Evolutionary conservation across 1,140 invertebrate genomes (phyloP).

Genomic region (Acromyrmex charruanus): DNA sequence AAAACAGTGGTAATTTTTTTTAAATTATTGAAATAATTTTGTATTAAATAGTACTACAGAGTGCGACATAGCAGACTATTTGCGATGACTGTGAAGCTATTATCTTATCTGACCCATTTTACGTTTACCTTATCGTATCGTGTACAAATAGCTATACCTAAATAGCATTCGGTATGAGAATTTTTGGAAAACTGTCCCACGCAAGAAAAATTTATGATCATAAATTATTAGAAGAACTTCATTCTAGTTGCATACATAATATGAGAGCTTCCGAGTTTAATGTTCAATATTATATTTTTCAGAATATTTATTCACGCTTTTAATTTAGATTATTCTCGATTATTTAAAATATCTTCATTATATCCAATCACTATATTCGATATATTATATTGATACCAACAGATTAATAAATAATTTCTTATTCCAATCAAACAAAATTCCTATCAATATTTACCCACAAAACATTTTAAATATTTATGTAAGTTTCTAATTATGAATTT

Average conservation of each 20-base stretch:
- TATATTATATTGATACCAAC: neutral
- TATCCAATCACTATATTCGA: neutral
- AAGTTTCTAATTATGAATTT: neutral
- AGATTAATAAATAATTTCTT: slow-evolving; percentile 2
- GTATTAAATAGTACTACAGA: neutral
- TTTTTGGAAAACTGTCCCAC: neutral
- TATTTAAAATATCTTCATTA: neutral
- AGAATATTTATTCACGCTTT: neutral
- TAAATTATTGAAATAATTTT: neutral
- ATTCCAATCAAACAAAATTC: neutral
- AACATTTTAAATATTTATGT: neutral
- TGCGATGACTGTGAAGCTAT: slow-evolving; percentile 30
- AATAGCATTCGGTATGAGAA: slow-evolving; percentile 1
- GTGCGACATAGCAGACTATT: neutral
- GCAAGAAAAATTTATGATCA: neutral
- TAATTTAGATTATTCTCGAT: neutral
- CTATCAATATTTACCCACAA: neutral
- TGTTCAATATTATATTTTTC: slow-evolving; percentile 14
- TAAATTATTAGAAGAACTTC: neutral
- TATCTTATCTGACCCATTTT: slow-evolving; percentile 60
- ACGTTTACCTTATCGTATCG: slow-evolving; percentile 36
- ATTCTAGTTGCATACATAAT: neutral
- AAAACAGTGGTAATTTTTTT: neutral
- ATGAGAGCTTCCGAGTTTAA: neutral
- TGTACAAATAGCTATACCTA: slow-evolving; percentile 25